Conservation (phyloP, 2,113 vertebrate species). For the Cyanistes caeruleus region DNA sequence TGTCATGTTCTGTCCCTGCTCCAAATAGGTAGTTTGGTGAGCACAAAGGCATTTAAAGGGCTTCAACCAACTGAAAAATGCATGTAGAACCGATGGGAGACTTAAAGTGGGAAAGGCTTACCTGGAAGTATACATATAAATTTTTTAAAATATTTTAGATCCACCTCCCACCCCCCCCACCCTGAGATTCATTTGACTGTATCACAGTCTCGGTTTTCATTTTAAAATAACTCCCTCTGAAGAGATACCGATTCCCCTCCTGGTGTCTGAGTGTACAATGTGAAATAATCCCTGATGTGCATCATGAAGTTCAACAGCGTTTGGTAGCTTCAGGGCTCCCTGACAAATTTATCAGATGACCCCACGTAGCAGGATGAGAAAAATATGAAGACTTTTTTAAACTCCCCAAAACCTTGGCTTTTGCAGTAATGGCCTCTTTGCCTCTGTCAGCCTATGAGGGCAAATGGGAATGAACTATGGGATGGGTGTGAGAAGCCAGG, state of each 20-base stretch:
- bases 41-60: neutral
- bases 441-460: neutral
- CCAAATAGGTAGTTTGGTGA: neutral
- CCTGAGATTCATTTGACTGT: neutral
- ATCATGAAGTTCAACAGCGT: neutral
- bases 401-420: neutral
- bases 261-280: neutral
- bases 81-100: neutral
- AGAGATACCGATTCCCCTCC: neutral
- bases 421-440: neutral
- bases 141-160: neutral
- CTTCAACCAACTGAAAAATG: neutral
- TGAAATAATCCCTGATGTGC: neutral
- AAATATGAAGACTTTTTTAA: neutral
- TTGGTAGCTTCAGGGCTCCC: neutral
- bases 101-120: neutral
- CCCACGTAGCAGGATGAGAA: neutral
- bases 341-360: neutral
- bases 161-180: rapidly evolving
- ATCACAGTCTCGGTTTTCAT: neutral
- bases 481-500: neutral
- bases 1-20: neutral
- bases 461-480: neutral
- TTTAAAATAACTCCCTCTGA: neutral
- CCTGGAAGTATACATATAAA: neutral